Evolutionary conservation across 2,888 invertebrate species (phyloP).

Genomic region (Pseudanteris insignis): DNA sequence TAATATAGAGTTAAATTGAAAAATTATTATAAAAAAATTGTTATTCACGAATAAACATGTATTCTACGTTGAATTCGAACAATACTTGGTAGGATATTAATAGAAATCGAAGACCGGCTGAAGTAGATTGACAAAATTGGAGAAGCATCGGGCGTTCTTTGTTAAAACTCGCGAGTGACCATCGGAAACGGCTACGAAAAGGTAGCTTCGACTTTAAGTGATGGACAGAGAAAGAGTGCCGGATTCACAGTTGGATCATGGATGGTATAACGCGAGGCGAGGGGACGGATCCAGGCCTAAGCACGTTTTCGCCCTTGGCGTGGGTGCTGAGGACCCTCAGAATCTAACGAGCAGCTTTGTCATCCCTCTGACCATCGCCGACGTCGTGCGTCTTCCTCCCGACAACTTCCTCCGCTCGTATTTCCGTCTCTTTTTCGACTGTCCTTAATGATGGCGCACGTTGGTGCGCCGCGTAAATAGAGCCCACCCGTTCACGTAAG

Average conservation of each 20-base stretch:
- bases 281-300: conserved; percentile 61
- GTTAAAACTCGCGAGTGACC: conserved; percentile 53
- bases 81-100: conserved; percentile 11
- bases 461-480: conserved; percentile 43
- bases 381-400: conserved; percentile 36
- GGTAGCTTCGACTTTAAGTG: conserved; percentile 40
- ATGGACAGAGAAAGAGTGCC: conserved; percentile 37
- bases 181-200: conserved; percentile 52
- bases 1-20: too few species aligned
- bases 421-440: conserved; percentile 44
- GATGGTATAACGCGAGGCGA: conserved; percentile 53
- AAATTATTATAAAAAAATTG: too few species aligned
- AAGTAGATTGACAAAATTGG: conserved; percentile 35
- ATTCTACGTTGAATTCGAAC: too few species aligned
- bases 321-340: conserved; percentile 64
- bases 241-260: conserved; percentile 36
- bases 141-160: conserved; percentile 41
- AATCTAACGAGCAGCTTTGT: conserved; percentile 67
- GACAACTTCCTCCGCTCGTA: conserved; percentile 41
- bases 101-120: conserved; percentile 17
- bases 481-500: conserved; percentile 29
- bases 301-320: conserved; percentile 67
- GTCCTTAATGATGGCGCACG: conserved; percentile 60
- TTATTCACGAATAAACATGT: too few species aligned
- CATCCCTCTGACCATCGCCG: conserved; percentile 54